Evolutionary conservation across 2,888 invertebrate genomes (phyloP), one percentile per base, ranked within the genome.

Genomic region (Athrips mouffetella): DNA sequence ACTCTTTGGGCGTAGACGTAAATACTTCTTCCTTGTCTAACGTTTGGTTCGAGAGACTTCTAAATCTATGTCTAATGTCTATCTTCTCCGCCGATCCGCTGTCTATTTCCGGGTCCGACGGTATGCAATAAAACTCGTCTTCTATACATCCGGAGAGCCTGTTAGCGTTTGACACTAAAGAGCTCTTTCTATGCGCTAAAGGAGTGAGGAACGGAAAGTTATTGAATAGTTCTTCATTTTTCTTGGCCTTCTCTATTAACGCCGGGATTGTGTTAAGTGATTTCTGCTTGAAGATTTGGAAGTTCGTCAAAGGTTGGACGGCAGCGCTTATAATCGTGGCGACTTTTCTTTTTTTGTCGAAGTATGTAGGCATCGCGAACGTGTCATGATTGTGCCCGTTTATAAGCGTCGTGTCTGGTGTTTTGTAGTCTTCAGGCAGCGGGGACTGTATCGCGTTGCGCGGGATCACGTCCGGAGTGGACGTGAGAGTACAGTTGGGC

Each of bases 121-220:
- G 75, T 30, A 85, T 71, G 67, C 82, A 79, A 65, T 85, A 87
- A 69, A 89, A 84, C 65, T 87, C 86, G 66, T 86, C 88, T 69
- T 88, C 87, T 33, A 83, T 62, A 53, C 85, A 85, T 7, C 87
- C 86, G 21, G 84, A 77, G 41, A 84, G 73, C 0, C 85, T 56
- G 51, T 67, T 65, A 47, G 80, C 76, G 52, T 73, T 68, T 42
- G 79, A 69, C 39, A 78, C 71, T 6, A 83, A 71, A 15, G 87
- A 88, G 60, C 73, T 80, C 75, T 87, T 88, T 2, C 91, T 67
- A 65, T 89, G 86, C 48, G 90, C 89, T 35, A 90, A 80, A 44
- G 91, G 91, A 50, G 91, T 91, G 55, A 91, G 72, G 63, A 91
- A 91, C 46, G 88, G 89, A 51, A 89, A 89, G 67, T 89, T 89